Evolutionary conservation across 2,113 vertebrate species (phyloP).

Genomic region (Strigops habroptila): DNA sequence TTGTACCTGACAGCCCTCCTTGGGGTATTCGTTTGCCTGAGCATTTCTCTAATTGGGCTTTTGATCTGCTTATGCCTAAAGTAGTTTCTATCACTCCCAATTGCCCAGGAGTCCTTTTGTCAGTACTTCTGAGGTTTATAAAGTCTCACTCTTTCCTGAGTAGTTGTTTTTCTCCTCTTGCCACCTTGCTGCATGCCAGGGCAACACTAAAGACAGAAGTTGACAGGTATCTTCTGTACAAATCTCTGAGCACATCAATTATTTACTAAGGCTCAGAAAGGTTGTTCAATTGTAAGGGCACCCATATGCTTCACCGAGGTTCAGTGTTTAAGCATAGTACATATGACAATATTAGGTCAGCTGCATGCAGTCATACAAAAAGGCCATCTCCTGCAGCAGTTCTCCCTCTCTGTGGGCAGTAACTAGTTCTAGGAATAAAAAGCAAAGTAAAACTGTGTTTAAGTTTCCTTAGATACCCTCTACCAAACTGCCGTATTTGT

Average conservation of each 20-base stretch:
- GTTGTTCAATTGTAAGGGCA: neutral
- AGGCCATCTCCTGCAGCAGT: neutral
- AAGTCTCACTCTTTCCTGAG: neutral
- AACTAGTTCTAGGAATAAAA: neutral
- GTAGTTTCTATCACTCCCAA: neutral
- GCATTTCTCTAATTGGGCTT: neutral
- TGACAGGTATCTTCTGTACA: neutral
- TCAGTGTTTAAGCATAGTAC: neutral
- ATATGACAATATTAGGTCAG: neutral
- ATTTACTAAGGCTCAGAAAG: neutral
- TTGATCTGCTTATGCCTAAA: neutral
- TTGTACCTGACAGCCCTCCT: neutral
- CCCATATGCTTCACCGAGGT: neutral
- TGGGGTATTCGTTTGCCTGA: neutral
- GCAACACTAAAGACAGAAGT: neutral
- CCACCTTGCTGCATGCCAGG: neutral
- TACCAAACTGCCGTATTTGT: neutral
- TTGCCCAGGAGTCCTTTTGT: neutral
- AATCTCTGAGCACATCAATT: neutral
- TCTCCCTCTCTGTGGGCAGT: neutral
- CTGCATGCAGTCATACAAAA: neutral
- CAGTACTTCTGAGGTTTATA: neutral
- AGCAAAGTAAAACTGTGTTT: neutral
- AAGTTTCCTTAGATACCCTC: neutral
- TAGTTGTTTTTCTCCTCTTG: neutral